Evolutionary conservation across 1,140 invertebrate genomes (phyloP).

Genomic region (Eumeta japonica): DNA sequence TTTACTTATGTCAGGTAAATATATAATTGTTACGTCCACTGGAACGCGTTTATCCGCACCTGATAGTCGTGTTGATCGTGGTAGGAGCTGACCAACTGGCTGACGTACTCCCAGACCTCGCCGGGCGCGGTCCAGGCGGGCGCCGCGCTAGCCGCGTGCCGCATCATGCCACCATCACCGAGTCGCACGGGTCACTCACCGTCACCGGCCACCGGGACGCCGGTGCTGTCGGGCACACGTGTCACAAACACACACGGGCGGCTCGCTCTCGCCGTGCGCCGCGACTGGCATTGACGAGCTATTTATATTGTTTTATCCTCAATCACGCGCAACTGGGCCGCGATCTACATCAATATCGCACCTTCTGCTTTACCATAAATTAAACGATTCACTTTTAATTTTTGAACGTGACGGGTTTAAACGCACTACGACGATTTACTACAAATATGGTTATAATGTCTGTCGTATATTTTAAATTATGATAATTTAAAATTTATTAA

Average conservation of each 20-base stretch:
- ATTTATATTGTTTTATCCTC: constrained; percentile 58
- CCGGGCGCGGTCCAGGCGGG: constrained; percentile 47
- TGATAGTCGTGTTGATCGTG: constrained; percentile 50
- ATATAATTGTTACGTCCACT: too few species aligned
- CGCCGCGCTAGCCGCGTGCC: constrained; percentile 33
- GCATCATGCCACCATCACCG: constrained; percentile 45
- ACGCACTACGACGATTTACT: too few species aligned
- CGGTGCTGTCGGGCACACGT: too few species aligned
- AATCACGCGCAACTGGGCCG: constrained; percentile 52
- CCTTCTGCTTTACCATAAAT: too few species aligned
- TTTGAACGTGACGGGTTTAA: too few species aligned
- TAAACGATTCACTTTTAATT: too few species aligned
- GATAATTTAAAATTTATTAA: too few species aligned
- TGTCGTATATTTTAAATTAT: too few species aligned
- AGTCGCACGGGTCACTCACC: constrained; percentile 4
- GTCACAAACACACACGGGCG: background rate
- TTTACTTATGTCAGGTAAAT: too few species aligned
- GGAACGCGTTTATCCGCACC: too few species aligned
- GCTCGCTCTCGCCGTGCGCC: constrained; percentile 24
- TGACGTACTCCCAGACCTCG: constrained; percentile 52
- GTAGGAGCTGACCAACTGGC: constrained; percentile 49
- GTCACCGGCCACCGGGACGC: constrained; percentile 3
- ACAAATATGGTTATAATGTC: too few species aligned
- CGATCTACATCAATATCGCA: constrained; percentile 52
- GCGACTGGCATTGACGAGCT: constrained; percentile 42